These are phyloP conservation scores for Rhyacichthys aspro DNA, from an alignment of 2,797 vertebrate species.

Conservation along the genomic window DNA sequence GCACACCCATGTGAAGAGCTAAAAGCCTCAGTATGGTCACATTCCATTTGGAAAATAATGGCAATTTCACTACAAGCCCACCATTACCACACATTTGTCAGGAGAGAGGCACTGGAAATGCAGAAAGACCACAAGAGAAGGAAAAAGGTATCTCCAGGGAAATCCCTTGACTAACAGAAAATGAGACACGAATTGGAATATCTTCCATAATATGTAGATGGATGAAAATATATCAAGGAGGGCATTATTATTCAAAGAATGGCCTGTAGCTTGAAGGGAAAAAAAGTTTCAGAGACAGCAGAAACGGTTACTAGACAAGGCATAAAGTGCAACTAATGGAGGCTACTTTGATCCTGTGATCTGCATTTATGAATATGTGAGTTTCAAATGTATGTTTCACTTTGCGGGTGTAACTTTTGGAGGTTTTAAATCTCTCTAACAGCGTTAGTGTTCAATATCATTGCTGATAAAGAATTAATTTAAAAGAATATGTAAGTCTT, in stretches of 20 bases:
- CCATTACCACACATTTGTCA: constrained; percentile 75
- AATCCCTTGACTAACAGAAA: constrained; percentile 71
- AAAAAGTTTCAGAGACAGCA: constrained; percentile 41
- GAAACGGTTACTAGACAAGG: constrained; percentile 13
- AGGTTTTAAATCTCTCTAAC: too few relatives aligned
- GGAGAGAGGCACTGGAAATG: constrained; percentile 54
- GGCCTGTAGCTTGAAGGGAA: constrained; percentile 33
- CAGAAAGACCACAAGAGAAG: constrained; percentile 36
- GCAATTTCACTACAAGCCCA: constrained; percentile 74
- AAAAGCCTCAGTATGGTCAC: constrained; percentile 66
- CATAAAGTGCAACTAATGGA: constrained; percentile 50
- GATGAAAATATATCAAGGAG: constrained; percentile 73
- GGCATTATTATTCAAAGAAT: constrained; percentile 58
- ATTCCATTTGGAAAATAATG: constrained; percentile 76
- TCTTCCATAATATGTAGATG: constrained; percentile 68
- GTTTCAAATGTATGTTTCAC: too few relatives aligned
- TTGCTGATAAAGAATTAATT: too few relatives aligned
- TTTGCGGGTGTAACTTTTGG: too few relatives aligned
- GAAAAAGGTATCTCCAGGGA: constrained; percentile 67
- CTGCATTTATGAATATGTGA: too few relatives aligned
- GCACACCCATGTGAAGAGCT: constrained; percentile 68
- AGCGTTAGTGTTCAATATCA: too few relatives aligned
- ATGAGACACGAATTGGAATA: constrained; percentile 70
- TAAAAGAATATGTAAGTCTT: too few relatives aligned
- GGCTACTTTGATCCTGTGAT: constrained; percentile 21